phyloP scores from a whole-genome alignment of 2,888 invertebrate species.

The Sipha maydis region DNA sequence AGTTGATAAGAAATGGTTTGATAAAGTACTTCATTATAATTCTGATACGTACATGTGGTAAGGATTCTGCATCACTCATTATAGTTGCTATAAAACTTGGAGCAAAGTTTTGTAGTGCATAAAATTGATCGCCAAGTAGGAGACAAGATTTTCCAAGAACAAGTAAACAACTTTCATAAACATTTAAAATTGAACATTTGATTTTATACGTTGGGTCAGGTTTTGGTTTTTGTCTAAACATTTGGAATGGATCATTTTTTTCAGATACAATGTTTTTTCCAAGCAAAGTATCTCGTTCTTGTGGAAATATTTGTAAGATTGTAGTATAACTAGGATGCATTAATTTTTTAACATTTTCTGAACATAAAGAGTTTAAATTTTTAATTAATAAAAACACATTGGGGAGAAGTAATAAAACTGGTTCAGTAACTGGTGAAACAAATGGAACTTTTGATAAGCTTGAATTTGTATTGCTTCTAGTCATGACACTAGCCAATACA shows the following conservation, averaged over 20 bases:
- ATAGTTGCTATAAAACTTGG: conserved; percentile 79
- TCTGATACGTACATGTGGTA: conserved; percentile 87
- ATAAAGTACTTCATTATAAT: conserved; percentile 85
- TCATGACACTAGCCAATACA: conserved; percentile 56
- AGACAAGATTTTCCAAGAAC: conserved; percentile 82
- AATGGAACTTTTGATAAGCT: conserved; percentile 39
- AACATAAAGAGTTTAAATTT: conserved; percentile 83
- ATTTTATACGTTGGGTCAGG: conserved; percentile 77
- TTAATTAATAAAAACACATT: conserved; percentile 82
- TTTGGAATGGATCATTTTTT: conserved; percentile 56
- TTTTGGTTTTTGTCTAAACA: conserved; percentile 61
- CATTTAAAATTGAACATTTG: conserved; percentile 82
- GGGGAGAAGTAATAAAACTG: conserved; percentile 83
- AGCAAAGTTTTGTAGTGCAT: conserved; percentile 80
- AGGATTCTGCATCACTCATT: conserved; percentile 75
- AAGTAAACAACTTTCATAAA: conserved; percentile 85
- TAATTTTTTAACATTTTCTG: conserved; percentile 71
- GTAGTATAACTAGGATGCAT: conserved; percentile 54
- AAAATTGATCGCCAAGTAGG: conserved; percentile 87
- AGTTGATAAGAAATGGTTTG: conserved; percentile 85
- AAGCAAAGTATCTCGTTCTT: conserved; percentile 55
- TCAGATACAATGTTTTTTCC: conserved; percentile 55
- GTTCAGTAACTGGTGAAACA: conserved; percentile 84
- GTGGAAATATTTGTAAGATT: conserved; percentile 62
- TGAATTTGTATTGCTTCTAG: conserved; percentile 61